phyloP scores from a whole-genome alignment of 2,888 invertebrate species.

The Apamea sordens region DNA sequence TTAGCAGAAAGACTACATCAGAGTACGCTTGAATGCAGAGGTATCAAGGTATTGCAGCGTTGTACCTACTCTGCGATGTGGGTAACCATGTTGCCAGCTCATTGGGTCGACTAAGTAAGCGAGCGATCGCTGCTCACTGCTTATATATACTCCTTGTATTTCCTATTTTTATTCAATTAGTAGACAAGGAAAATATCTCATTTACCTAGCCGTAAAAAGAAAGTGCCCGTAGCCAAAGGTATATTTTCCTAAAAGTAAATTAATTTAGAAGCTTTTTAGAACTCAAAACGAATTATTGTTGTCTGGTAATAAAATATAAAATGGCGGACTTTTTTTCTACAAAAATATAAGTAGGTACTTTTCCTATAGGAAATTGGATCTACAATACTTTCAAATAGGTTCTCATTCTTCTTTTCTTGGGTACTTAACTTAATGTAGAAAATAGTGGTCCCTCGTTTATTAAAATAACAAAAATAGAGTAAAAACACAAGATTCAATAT shows the following conservation, averaged over 20 bases:
- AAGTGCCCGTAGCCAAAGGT: background rate
- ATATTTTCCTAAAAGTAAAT: background rate
- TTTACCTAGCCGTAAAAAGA: background rate
- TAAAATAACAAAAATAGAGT: background rate
- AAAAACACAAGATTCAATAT: background rate
- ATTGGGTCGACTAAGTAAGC: conserved; percentile 46
- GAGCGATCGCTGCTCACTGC: conserved; percentile 17
- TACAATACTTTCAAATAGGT: background rate
- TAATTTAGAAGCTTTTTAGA: background rate
- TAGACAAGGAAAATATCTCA: conserved; percentile 10
- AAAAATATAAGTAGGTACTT: background rate
- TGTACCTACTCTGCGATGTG: conserved; percentile 12
- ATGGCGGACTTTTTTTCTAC: background rate
- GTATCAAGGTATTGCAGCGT: conserved; percentile 35
- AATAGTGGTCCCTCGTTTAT: background rate
- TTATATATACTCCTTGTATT: conserved; percentile 8
- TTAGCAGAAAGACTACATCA: background rate
- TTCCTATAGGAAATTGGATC: too few relatives aligned
- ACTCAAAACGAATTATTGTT: background rate
- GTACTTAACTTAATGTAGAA: background rate
- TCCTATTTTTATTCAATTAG: conserved; percentile 20
- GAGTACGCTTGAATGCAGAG: conserved; percentile 39
- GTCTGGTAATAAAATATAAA: background rate
- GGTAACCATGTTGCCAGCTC: conserved; percentile 39
- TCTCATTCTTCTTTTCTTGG: background rate